A percentile compares a stretch with the other conserved stretches of the same genome.
Conservation (phyloP, 2,113 vertebrate genomes). For the Copsychus sechellarum region DNA sequence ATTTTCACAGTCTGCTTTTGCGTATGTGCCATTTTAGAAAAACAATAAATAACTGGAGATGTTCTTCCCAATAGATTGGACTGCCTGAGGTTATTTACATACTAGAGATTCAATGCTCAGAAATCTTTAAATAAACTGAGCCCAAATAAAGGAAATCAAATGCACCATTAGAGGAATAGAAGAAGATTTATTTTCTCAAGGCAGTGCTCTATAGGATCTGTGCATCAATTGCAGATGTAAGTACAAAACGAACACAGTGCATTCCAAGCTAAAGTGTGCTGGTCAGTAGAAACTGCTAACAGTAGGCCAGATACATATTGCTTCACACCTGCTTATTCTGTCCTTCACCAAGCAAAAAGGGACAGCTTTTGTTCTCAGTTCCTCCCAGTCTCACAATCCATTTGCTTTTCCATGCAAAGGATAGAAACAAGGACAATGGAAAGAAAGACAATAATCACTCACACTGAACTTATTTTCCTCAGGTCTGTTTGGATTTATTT, state of each 20-base stretch:
- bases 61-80: not conserved
- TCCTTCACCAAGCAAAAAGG: not conserved
- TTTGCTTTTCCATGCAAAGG: not conserved
- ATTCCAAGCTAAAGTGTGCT: not conserved
- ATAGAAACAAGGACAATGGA: not conserved
- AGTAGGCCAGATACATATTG: not conserved
- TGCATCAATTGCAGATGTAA: not conserved
- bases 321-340: not conserved
- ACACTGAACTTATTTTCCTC: not conserved
- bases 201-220: not conserved
- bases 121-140: conserved; percentile 19
- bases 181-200: not conserved
- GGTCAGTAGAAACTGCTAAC: not conserved
- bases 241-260: not conserved
- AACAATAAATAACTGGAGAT: not conserved
- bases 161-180: not conserved
- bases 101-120: not conserved
- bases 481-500: not conserved
- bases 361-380: not conserved
- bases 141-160: not conserved
- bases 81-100: conserved; percentile 2
- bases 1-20: not conserved
- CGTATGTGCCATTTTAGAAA: not conserved
- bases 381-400: not conserved
- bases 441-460: not conserved